A percentile compares a stretch with the other conserved stretches of the same genome.
Evolutionary conservation across 2,888 invertebrate genomes (phyloP).

Genomic region (Hoplodrina ambigua): DNA sequence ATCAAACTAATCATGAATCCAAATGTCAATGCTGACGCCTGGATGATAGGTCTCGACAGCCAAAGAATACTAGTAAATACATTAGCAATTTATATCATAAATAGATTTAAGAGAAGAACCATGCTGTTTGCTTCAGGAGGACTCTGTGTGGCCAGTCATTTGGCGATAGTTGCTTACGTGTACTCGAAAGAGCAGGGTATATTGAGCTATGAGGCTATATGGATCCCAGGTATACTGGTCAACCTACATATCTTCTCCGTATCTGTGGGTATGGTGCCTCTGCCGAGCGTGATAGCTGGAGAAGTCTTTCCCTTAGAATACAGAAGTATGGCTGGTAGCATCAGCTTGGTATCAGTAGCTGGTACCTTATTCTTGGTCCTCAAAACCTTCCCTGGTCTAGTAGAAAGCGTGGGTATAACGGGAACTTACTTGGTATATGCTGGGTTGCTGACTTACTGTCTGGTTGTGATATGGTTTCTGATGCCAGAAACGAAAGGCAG

Average conservation of each 20-base stretch:
- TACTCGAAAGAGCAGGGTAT: conserved; percentile 70
- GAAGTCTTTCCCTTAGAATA: conserved; percentile 92
- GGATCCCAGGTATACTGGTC: conserved; percentile 86
- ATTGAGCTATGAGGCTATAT: conserved; percentile 74
- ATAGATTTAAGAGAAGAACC: conserved; percentile 89
- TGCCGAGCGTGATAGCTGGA: conserved; percentile 93
- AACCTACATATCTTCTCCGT: conserved; percentile 89
- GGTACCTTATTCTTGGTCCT: conserved; percentile 91
- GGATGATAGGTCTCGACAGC: conserved; percentile 91
- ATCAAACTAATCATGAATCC: conserved; percentile 90
- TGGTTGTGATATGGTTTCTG: conserved; percentile 88
- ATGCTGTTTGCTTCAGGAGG: conserved; percentile 90
- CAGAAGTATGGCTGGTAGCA: conserved; percentile 91
- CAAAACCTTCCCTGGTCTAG: conserved; percentile 90
- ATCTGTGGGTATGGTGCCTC: conserved; percentile 90
- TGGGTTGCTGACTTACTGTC: conserved; percentile 85
- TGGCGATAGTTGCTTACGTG: conserved; percentile 85
- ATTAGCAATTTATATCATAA: conserved; percentile 90
- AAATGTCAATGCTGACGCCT: conserved; percentile 90
- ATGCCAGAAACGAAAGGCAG: conserved; percentile 92
- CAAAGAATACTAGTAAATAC: conserved; percentile 91
- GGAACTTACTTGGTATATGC: conserved; percentile 91
- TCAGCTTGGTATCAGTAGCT: conserved; percentile 90
- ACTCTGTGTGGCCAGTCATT: conserved; percentile 89
- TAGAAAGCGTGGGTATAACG: conserved; percentile 85